Evolutionary conservation across 2,797 vertebrate genomes (phyloP).

Genomic region (Brotula barbata): DNA sequence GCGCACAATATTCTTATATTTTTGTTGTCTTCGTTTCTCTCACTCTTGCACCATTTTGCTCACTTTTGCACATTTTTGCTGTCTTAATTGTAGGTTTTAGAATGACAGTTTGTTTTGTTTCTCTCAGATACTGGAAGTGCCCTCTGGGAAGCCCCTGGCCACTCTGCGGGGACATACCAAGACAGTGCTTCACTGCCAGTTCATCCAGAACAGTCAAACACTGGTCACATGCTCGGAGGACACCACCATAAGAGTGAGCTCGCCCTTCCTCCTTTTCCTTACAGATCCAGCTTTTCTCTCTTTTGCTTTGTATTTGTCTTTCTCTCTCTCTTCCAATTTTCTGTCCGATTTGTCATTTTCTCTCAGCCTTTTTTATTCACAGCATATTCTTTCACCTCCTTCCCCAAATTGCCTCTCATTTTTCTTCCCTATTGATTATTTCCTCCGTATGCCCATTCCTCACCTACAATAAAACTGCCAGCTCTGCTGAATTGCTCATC

Average conservation of each 20-base stretch:
- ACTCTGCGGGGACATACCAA: constrained; percentile 78
- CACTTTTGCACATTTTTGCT: too few relatives aligned
- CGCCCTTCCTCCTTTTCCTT: background rate
- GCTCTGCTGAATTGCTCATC: constrained; percentile 46
- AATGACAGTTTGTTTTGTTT: background rate
- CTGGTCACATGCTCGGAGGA: constrained; percentile 91
- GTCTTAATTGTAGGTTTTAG: too few relatives aligned
- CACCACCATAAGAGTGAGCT: constrained; percentile 78
- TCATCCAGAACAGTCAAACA: constrained; percentile 80
- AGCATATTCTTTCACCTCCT: constrained; percentile 27
- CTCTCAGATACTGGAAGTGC: constrained; percentile 84
- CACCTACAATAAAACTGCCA: constrained; percentile 59
- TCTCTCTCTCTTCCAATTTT: background rate
- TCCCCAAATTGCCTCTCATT: constrained; percentile 29
- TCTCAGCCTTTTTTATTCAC: constrained; percentile 31
- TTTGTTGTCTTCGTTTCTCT: background rate
- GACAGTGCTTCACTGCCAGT: constrained; percentile 86
- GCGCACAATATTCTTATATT: background rate
- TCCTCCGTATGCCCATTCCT: constrained; percentile 36
- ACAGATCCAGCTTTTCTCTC: background rate
- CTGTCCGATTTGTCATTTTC: constrained; percentile 22
- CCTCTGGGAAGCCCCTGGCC: constrained; percentile 79
- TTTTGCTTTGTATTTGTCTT: background rate
- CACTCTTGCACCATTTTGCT: background rate
- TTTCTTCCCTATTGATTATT: constrained; percentile 52